These are phyloP conservation scores for Phyllostomus hastatus DNA, from an alignment of 2,113 vertebrate genomes.

Conservation along the genomic window DNA sequence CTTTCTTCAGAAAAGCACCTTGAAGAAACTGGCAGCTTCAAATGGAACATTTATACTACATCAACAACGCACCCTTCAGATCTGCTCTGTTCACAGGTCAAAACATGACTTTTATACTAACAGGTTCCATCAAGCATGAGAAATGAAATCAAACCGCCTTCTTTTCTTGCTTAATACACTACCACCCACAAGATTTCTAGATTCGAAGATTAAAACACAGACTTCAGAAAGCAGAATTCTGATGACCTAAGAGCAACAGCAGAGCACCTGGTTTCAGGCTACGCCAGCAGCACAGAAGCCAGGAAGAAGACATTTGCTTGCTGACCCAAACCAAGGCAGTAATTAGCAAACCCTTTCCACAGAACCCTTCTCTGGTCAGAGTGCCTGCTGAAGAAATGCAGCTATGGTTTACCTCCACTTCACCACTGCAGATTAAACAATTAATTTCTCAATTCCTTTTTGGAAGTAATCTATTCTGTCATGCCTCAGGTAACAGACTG, in stretches of 20 bases:
- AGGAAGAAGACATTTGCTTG: background rate
- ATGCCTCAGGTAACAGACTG: accelerated
- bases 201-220: background rate
- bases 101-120: background rate
- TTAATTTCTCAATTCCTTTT: background rate
- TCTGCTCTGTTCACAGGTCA: background rate
- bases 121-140: background rate
- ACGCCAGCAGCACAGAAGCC: background rate
- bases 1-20: background rate
- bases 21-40: constrained; percentile 28
- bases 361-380: background rate
- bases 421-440: background rate
- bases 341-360: background rate
- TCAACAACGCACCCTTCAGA: background rate
- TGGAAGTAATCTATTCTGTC: background rate
- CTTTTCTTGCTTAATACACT: background rate
- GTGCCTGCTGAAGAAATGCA: background rate
- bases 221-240: background rate
- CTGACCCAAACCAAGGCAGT: background rate
- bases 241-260: background rate
- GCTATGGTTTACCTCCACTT: background rate
- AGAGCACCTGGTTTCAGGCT: background rate
- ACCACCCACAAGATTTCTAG: background rate
- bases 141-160: constrained; percentile 1
- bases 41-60: background rate